These are phyloP conservation scores for Acanthosepion lycidas DNA, from an alignment of 2,888 invertebrate species.

Conservation along the genomic window DNA sequence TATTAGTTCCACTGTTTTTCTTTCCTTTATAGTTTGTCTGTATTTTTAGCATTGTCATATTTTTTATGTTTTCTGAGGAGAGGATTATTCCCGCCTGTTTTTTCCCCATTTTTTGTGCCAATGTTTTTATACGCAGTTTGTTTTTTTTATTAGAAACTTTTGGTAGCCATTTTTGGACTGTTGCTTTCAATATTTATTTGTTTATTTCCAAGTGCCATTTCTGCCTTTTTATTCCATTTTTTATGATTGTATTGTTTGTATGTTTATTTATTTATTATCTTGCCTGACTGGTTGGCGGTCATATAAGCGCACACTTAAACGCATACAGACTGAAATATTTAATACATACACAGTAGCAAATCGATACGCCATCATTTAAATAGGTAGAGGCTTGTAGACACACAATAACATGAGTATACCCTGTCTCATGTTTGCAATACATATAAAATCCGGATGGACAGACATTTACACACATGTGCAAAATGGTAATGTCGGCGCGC, in stretches of 20 bases:
- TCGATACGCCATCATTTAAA: background rate
- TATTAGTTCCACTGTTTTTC: background rate
- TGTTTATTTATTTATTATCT: background rate
- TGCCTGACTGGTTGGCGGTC: background rate
- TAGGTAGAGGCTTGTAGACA: background rate
- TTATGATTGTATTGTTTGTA: background rate
- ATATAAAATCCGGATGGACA: background rate
- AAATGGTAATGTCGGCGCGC: background rate
- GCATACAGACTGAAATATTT: background rate
- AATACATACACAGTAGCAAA: background rate
- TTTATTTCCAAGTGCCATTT: conserved; percentile 25
- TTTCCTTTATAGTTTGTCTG: background rate
- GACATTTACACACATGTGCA: background rate
- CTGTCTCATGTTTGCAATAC: background rate
- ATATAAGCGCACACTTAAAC: background rate
- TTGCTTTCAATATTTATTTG: conserved; percentile 21
- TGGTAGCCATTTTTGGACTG: conserved; percentile 21
- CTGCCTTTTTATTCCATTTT: background rate
- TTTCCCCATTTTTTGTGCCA: background rate
- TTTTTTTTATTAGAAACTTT: background rate
- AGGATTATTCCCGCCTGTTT: background rate
- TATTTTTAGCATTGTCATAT: background rate
- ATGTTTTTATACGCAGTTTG: background rate
- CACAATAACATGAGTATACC: background rate
- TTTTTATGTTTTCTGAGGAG: background rate